Percentiles rank a stretch among this genome's conserved stretches.
Evolutionary conservation across 2,113 vertebrate genomes (phyloP).

Genomic region (Himantopus leucocephalus): DNA sequence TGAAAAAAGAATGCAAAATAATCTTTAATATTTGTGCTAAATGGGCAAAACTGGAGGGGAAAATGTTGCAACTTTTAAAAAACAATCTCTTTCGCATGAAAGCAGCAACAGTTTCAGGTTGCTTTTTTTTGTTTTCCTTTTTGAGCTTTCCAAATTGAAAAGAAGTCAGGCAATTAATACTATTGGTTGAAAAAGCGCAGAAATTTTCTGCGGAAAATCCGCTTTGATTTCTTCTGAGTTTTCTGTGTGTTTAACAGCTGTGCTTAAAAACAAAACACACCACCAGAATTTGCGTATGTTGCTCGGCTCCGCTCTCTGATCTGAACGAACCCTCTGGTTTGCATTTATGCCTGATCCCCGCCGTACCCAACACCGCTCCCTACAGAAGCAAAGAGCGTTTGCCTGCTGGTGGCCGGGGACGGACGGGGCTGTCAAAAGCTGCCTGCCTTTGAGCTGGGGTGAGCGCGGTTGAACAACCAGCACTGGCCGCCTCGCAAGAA

Average conservation of each 20-base stretch:
- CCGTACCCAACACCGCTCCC: accelerated
- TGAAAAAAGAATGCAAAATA: not conserved
- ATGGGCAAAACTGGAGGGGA: not conserved
- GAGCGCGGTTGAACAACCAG: not conserved
- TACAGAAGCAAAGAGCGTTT: not conserved
- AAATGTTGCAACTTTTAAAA: not conserved
- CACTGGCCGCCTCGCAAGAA: not conserved
- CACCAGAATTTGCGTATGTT: not conserved
- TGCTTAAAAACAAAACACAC: not conserved
- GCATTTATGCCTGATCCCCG: accelerated
- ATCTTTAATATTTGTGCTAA: not conserved
- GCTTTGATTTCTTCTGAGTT: not conserved
- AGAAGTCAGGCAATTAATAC: not conserved
- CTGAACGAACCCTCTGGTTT: not conserved
- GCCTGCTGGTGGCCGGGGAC: not conserved
- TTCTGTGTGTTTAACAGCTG: not conserved
- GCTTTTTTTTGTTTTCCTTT: not conserved
- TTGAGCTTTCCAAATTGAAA: not conserved
- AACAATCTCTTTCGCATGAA: not conserved
- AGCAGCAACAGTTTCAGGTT: not conserved
- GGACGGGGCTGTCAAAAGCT: not conserved
- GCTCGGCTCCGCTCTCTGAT: not conserved
- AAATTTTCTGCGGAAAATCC: not conserved
- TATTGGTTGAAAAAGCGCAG: not conserved
- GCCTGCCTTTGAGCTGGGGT: not conserved